These are phyloP conservation scores for Scelioninae gen. 1 DNA, from an alignment of 2,888 invertebrate genomes.

Conservation along the genomic window DNA sequence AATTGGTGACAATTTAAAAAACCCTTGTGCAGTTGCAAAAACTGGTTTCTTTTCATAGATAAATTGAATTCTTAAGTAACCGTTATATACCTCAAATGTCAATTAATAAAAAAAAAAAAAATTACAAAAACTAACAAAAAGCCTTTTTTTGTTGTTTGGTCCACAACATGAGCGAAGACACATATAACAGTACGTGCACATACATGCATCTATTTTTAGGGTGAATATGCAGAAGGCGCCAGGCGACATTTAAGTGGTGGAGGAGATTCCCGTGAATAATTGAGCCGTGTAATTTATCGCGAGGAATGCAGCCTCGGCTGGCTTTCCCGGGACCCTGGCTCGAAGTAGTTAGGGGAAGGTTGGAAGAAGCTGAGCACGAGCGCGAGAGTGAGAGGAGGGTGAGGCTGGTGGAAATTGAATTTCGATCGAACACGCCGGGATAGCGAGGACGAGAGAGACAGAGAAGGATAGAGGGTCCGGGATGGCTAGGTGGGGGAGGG, in stretches of 20 bases:
- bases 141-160: neutral
- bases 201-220: slow-evolving; percentile 42
- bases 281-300: slow-evolving; percentile 83
- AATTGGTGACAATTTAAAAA: too few relatives aligned
- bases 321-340: slow-evolving; percentile 76
- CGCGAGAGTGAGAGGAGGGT: slow-evolving; percentile 62
- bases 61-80: too few relatives aligned
- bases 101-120: too few relatives aligned
- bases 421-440: slow-evolving; percentile 82
- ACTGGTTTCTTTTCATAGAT: too few relatives aligned
- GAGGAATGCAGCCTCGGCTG: slow-evolving; percentile 80
- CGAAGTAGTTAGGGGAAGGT: slow-evolving; percentile 67
- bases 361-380: slow-evolving; percentile 70
- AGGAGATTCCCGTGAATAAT: slow-evolving; percentile 82
- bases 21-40: too few relatives aligned
- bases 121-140: too few relatives aligned
- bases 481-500: too few relatives aligned
- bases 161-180: neutral
- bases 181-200: slow-evolving; percentile 11
- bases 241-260: slow-evolving; percentile 73
- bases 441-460: slow-evolving; percentile 63
- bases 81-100: too few relatives aligned
- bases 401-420: slow-evolving; percentile 83
- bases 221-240: slow-evolving; percentile 67
- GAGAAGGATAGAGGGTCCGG: slow-evolving; percentile 16